Percentiles rank a stretch among this genome's conserved stretches.
Conservation (phyloP, 2,888 invertebrate genomes). For the Drosophila trichaetosa region DNA sequence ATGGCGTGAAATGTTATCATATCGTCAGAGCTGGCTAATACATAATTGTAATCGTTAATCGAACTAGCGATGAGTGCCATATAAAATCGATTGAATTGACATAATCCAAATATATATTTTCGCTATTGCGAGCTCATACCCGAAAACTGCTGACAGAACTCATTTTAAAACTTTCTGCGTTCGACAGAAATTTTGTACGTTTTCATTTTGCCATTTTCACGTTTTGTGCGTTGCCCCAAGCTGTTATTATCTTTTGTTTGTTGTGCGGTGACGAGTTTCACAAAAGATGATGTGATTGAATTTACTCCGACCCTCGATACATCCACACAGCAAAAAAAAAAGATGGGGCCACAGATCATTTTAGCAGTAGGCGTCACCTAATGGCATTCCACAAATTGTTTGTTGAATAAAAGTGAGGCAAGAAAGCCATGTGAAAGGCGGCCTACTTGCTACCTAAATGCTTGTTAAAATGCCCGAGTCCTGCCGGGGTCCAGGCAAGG, state of each 20-base stretch:
- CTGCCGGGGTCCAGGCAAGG: conserved; percentile 36
- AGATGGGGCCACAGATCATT: conserved; percentile 66
- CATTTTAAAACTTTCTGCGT: background rate
- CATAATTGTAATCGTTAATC: background rate
- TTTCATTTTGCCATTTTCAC: conserved; percentile 40
- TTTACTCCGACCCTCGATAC: conserved; percentile 33
- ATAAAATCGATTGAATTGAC: background rate
- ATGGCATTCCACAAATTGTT: conserved; percentile 81
- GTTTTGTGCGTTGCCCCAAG: conserved; percentile 28
- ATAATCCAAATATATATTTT: background rate
- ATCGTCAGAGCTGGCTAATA: background rate
- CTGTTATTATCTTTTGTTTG: conserved; percentile 60
- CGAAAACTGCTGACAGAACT: conserved; percentile 9
- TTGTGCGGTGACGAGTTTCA: conserved; percentile 42
- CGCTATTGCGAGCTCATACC: background rate
- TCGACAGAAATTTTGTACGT: conserved; percentile 34
- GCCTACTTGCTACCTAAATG: conserved; percentile 49
- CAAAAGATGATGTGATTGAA: conserved; percentile 79
- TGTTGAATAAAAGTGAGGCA: conserved; percentile 58
- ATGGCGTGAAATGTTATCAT: conserved; percentile 31
- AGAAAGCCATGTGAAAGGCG: conserved; percentile 37
- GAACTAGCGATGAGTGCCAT: background rate
- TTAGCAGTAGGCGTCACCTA: conserved; percentile 75
- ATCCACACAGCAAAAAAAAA: conserved; percentile 6
- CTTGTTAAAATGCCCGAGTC: conserved; percentile 64